These are phyloP conservation scores for Allacma fusca DNA, from an alignment of 2,888 invertebrate genomes.

Conservation along the genomic window DNA sequence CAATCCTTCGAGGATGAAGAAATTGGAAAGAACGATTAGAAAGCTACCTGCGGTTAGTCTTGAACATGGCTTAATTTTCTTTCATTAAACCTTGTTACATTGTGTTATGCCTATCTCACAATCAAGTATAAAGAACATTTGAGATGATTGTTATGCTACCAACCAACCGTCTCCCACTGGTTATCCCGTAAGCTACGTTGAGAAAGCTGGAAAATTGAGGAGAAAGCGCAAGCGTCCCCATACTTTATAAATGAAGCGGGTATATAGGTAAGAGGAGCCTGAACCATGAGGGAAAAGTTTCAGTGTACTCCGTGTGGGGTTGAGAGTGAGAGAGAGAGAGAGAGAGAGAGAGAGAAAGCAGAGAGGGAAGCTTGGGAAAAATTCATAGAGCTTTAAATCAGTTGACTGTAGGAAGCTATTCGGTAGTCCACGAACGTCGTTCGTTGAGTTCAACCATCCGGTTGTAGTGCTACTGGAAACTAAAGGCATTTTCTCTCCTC, in stretches of 20 bases:
- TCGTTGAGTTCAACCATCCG: constrained; percentile 19
- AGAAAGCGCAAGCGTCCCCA: constrained; percentile 30
- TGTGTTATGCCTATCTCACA: not conserved
- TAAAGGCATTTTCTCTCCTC: not conserved
- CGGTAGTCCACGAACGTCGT: constrained; percentile 52
- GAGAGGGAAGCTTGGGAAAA: constrained; percentile 40
- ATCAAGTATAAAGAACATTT: not conserved
- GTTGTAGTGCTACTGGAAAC: not conserved
- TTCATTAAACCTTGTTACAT: constrained; percentile 18
- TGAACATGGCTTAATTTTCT: constrained; percentile 6
- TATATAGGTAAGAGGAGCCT: not conserved
- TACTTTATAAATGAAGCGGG: constrained; percentile 36
- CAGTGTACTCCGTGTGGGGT: constrained; percentile 16
- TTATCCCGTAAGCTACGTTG: constrained; percentile 2
- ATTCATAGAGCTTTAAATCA: constrained; percentile 50
- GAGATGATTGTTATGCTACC: constrained; percentile 29
- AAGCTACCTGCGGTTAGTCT: constrained; percentile 18
- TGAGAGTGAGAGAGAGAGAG: constrained; percentile 34
- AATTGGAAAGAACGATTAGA: not conserved
- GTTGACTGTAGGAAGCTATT: constrained; percentile 50
- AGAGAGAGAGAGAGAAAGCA: constrained; percentile 34
- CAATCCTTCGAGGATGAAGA: not conserved
- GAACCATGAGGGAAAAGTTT: constrained; percentile 28
- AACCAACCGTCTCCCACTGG: constrained; percentile 20
- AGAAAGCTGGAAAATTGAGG: not conserved